These are phyloP conservation scores for Scolanthus callimorphus DNA, from an alignment of 92 coral and sea anemone genomes.

Conservation along the genomic window DNA sequence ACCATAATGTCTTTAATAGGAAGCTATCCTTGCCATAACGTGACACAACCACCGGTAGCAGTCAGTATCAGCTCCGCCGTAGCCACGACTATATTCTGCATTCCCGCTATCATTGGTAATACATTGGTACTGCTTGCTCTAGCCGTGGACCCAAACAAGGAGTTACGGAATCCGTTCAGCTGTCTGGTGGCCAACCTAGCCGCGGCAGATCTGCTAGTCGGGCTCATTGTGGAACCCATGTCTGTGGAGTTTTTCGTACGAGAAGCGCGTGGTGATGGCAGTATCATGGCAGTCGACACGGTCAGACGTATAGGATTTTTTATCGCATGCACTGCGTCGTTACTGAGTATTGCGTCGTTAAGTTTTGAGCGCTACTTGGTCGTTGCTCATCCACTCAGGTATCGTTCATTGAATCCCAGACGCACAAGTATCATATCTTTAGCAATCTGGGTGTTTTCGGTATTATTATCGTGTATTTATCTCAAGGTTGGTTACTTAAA, in stretches of 20 bases:
- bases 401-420: slow-evolving; percentile 27
- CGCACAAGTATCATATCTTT: slow-evolving; percentile 33
- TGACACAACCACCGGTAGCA: slow-evolving; percentile 55
- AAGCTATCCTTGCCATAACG: slow-evolving; percentile 64
- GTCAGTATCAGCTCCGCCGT: slow-evolving; percentile 56
- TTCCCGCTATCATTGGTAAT: slow-evolving; percentile 59
- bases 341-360: slow-evolving; percentile 83
- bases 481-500: slow-evolving; percentile 50
- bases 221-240: slow-evolving; percentile 58
- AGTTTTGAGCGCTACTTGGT: slow-evolving; percentile 85
- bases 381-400: slow-evolving; percentile 66
- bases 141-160: slow-evolving; percentile 72
- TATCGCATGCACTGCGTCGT: slow-evolving; percentile 73
- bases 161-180: slow-evolving; percentile 67
- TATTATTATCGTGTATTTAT: slow-evolving; percentile 51
- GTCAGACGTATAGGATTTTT: slow-evolving; percentile 62
- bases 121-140: slow-evolving; percentile 68
- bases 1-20: slow-evolving; percentile 75
- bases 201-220: slow-evolving; percentile 60
- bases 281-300: slow-evolving; percentile 20
- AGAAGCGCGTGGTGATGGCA: slow-evolving; percentile 52
- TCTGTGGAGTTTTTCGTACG: slow-evolving; percentile 44
- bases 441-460: slow-evolving; percentile 52
- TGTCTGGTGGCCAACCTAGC: slow-evolving; percentile 79
- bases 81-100: slow-evolving; percentile 30